A percentile compares a stretch with the other conserved stretches of the same genome.
Conservation (phyloP, 1,140 invertebrate genomes). For the Dufourea novaeangliae region DNA sequence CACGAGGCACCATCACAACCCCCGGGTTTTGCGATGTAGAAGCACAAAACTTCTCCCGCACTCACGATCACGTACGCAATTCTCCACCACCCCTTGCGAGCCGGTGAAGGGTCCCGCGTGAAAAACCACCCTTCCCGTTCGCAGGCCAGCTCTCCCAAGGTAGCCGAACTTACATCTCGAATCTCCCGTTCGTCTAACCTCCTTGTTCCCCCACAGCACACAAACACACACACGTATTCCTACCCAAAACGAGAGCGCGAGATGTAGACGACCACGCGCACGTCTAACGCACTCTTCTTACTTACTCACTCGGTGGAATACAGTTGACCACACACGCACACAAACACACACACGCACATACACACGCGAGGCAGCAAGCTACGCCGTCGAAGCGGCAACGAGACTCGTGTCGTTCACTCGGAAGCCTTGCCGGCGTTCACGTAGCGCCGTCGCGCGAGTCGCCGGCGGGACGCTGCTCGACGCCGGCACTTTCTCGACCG, state of each 20-base stretch:
- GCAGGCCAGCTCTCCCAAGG: not conserved
- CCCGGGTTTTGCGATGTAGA: too few relatives aligned
- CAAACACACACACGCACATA: conserved; percentile 23
- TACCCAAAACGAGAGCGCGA: too few relatives aligned
- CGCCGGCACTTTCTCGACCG: conserved; percentile 61
- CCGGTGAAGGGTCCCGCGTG: not conserved
- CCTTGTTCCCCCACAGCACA: not conserved
- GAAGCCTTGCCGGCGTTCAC: conserved; percentile 49
- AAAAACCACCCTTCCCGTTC: not conserved
- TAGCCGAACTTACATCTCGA: conserved; percentile 14
- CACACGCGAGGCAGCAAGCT: not conserved
- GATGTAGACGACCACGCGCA: not conserved
- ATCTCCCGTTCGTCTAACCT: not conserved
- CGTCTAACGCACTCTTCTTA: too few relatives aligned
- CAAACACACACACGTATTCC: too few relatives aligned
- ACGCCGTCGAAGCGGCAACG: too few relatives aligned
- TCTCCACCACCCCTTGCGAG: not conserved
- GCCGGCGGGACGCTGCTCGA: conserved; percentile 59
- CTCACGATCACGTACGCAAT: conserved; percentile 7
- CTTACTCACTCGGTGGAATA: too few relatives aligned
- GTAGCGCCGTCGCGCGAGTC: conserved; percentile 50
- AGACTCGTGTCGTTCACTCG: conserved; percentile 53
- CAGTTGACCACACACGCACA: not conserved
- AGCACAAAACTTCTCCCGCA: not conserved
- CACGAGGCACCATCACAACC: not conserved